Evolutionary conservation across 1,140 invertebrate species (phyloP), one percentile per base, ranked within the genome.

Genomic region (Mizuhopecten yessoensis): DNA sequence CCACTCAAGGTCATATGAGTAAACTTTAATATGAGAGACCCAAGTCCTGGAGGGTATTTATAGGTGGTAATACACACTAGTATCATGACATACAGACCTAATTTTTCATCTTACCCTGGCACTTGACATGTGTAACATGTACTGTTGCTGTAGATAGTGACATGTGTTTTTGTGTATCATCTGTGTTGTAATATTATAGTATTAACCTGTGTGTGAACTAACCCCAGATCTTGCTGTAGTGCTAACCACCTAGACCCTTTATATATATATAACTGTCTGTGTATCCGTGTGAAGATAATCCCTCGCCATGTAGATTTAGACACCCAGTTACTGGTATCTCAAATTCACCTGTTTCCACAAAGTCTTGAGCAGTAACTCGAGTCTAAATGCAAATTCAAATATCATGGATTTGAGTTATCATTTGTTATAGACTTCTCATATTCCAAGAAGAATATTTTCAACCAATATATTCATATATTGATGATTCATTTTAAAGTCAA

Each of bases 101-200:
- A 45, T 20, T 17, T 45, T 10, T n/a, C n/a, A n/a, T n/a, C n/a
- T n/a, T n/a, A n/a, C n/a, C n/a, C n/a, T n/a, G n/a, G n/a, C n/a
- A n/a, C n/a, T n/a, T n/a, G n/a, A n/a, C 23, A 75, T 7, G 23
- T 75, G 23, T 75, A 17, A 29, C 11, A n/a, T 75, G 57, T n/a
- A n/a, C n/a, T n/a, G n/a, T n/a, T 75, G 23, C 57, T 75, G 57
- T 75, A 75, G 57, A 75, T 75, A 75, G 57, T 29, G n/a, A 75
- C 23, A 2, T 29, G 57, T 75, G 57, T 29, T 75, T 75, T 9
- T 75, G 45, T 49, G 45, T 49, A 20, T 49, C 45, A 13, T 49
- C 10, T 49, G 17, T 75, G n/a, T 45, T 75, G 57, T 75, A 7
- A 39, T 39, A 39, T 39, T n/a, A n/a, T n/a, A n/a, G n/a, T n/a